Base-by-base conservation (phyloP, 2,888 invertebrate genomes). In the Zaprionus bogoriensis region DNA sequence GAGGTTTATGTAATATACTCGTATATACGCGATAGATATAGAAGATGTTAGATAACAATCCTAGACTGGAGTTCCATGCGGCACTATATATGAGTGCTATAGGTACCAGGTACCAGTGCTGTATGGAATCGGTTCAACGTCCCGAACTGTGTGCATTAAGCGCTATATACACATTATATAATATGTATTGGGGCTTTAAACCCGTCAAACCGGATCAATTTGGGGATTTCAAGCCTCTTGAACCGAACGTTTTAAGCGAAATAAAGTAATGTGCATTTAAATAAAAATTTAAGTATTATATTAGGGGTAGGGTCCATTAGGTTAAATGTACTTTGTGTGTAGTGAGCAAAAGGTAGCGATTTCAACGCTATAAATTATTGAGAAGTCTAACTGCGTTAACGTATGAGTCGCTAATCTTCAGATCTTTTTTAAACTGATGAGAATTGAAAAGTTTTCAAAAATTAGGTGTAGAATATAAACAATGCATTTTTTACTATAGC, bases 231-330 rank as follows among this genome's bases (percentile, higher is more conserved):
- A 36, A 36, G 17, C 17, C 32, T 36, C 17, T 36, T 36, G 32
- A 36, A 9, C 32, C 32, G 32, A 36, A 36, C 32, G 17, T 36
- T 36, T 9, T 17, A 36, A 36, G 32, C 32, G 14, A 36, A 17
- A 36, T 36, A 7, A 17, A 17, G 32, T 14, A 36, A 36, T 36
- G 32, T 36, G 17, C 14, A 17, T 14, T 36, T 17, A 36, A 36
- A 36, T 36, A 17, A 36, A 36, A 36, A 17, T 36, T 3, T 36
- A 36, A 36, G 14, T 36, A 9, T 36, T 36, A 36, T 36, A 36
- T 36, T 36, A 36, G 17, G 17, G 17, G 32, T 36, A 39, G 38
- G 38, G 38, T 39, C 38, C 20, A 39, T 39, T 39, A 39, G 19
- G 38, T 39, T 20, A 39, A 39, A 39, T 39, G 38, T 36, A 36